A percentile compares a stretch with the other conserved stretches of the same genome.
These are phyloP conservation scores for Drosophila mayri DNA, from an alignment of 1,140 invertebrate species.

Conservation along the genomic window DNA sequence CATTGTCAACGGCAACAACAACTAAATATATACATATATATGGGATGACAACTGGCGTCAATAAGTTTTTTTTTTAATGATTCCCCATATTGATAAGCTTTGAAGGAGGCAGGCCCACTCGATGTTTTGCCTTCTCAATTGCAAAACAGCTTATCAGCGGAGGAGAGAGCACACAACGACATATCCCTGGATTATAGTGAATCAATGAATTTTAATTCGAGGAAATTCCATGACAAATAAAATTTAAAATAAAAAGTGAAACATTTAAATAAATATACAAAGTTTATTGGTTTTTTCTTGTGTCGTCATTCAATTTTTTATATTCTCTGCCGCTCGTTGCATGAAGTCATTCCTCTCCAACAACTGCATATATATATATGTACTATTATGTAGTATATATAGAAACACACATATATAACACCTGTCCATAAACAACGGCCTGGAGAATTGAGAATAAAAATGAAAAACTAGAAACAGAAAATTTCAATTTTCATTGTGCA, in stretches of 20 bases:
- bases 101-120: constrained; percentile 17
- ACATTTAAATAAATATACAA: constrained; percentile 6
- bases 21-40: not conserved
- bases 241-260: not conserved
- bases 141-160: constrained; percentile 33
- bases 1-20: constrained; percentile 30
- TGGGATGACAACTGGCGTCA: constrained; percentile 51
- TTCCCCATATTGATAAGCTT: constrained; percentile 36
- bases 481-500: constrained; percentile 71
- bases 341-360: constrained; percentile 39
- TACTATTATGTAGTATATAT: constrained; percentile 5
- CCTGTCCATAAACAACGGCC: constrained; percentile 35
- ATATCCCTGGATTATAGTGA: constrained; percentile 18
- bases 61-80: constrained; percentile 41
- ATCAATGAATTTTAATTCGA: constrained; percentile 44
- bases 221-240: constrained; percentile 34
- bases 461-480: constrained; percentile 37
- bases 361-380: constrained; percentile 6
- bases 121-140: constrained; percentile 23
- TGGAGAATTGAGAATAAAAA: constrained; percentile 26
- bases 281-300: not conserved
- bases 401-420: constrained; percentile 14
- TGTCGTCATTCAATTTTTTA: not conserved
- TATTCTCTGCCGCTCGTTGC: constrained; percentile 17
- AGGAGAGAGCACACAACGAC: not conserved